Evolutionary conservation across 2,113 vertebrate species (phyloP), one percentile per base, ranked within the genome.

Genomic region (Chaetura pelagica): DNA sequence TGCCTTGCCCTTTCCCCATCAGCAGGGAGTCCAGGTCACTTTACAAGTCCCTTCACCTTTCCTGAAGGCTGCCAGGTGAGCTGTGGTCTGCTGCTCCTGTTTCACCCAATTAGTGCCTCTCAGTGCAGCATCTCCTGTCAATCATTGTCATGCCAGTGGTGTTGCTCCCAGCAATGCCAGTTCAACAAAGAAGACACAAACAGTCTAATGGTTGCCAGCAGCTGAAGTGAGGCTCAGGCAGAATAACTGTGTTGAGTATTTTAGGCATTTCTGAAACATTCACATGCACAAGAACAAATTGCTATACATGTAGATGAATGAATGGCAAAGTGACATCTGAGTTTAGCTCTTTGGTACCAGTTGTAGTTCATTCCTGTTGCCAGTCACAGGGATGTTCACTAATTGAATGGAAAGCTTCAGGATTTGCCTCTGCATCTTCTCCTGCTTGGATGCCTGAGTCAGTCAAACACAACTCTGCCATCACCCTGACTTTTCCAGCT

Each of bases 141-240:
- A 15, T 91, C 93, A 73, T 40, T n/a, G 64, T 8, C 48, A 4
- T 46, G 91, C 96, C 90, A 75, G 74, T 34, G 77, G 89, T 71
- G 78, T 5, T 78, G 92, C 95, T 91, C 67, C 90, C 84, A 96
- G 94, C 92, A 64, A 83, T 52, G 84, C 92, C 94, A 89, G 89
- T 27, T n/a, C 57, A 51, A 80, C 94, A 95, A 75, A 95, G 90
- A 75, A 15, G 18, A 90, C 68, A 91, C 58, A 89, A 94, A 76
- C 73, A 79, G 64, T 24, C 71, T 87, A 67, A 93, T 74, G 93
- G 81, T 40, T 80, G 91, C 93, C 93, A 95, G 95, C 85, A 95
- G 93, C 87, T 77, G 87, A 12, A 77, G 84, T 0, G 13, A 85
- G 82, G 90, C 87, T 71, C 74, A 69, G 89, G 51, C 71, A 80